A percentile compares a stretch with the other conserved stretches of the same genome.
These are phyloP conservation scores for Cerceris ruficornis DNA, from an alignment of 2,888 invertebrate genomes.

Conservation along the genomic window DNA sequence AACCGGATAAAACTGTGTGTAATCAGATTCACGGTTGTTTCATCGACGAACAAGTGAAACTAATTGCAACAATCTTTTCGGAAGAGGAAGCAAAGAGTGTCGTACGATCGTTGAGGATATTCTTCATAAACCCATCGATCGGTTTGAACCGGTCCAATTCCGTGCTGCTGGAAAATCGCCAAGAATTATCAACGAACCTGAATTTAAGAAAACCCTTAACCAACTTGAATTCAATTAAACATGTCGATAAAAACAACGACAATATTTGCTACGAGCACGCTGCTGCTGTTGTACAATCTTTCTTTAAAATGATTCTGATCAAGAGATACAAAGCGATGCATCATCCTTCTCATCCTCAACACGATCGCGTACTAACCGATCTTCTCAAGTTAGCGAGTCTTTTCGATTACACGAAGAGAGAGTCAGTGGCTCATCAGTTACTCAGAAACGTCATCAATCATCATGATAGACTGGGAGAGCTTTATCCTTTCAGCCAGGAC, in stretches of 20 bases:
- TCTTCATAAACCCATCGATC: slow-evolving; percentile 63
- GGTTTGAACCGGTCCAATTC: slow-evolving; percentile 14
- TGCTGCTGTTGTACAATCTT: slow-evolving; percentile 64
- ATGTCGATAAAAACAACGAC: background rate
- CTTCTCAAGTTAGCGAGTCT: slow-evolving; percentile 54
- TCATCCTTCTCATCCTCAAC: slow-evolving; percentile 47
- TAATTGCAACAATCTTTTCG: slow-evolving; percentile 32
- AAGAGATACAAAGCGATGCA: slow-evolving; percentile 62
- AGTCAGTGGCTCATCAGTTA: slow-evolving; percentile 47
- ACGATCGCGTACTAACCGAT: slow-evolving; percentile 42
- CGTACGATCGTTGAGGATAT: slow-evolving; percentile 60
- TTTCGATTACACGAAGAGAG: slow-evolving; percentile 50
- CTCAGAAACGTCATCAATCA: slow-evolving; percentile 58
- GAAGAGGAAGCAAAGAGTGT: slow-evolving; percentile 13
- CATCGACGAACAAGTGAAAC: slow-evolving; percentile 48
- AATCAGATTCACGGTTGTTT: slow-evolving; percentile 57
- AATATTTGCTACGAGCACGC: slow-evolving; percentile 21
- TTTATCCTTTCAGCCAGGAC: slow-evolving; percentile 63
- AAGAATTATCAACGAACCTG: background rate
- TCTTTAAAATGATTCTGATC: slow-evolving; percentile 60
- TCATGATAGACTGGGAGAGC: slow-evolving; percentile 34
- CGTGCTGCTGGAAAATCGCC: background rate
- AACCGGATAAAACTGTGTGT: slow-evolving; percentile 12
- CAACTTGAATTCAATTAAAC: background rate
- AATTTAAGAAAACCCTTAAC: background rate